phyloP scores from a whole-genome alignment of 2,888 invertebrate species.

The Hecatera dysodea region DNA sequence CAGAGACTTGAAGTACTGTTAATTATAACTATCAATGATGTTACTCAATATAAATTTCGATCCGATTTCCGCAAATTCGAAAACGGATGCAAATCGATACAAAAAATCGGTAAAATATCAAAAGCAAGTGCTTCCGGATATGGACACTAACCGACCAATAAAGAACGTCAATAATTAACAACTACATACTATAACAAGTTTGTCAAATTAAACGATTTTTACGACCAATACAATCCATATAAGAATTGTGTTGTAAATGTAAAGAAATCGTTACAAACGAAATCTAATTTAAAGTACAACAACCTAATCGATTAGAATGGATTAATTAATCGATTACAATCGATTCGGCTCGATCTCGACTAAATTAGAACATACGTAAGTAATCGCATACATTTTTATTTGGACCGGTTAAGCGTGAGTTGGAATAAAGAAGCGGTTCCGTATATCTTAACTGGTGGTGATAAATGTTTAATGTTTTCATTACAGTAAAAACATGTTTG shows the following conservation, averaged over 20 bases:
- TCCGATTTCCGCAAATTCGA: conserved; percentile 57
- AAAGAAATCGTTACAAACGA: conserved; percentile 72
- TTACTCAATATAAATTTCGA: conserved; percentile 16
- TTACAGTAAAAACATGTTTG: conserved; percentile 53
- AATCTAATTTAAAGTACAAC: conserved; percentile 75
- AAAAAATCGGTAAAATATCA: conserved; percentile 53
- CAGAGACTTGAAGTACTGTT: conserved; percentile 19
- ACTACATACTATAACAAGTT: conserved; percentile 53
- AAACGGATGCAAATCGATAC: conserved; percentile 36
- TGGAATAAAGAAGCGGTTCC: conserved; percentile 56
- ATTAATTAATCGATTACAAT: conserved; percentile 77
- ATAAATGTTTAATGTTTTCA: conserved; percentile 60
- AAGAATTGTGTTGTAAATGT: conserved; percentile 67
- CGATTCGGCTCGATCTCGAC: conserved; percentile 69
- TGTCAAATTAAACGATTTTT: conserved; percentile 61
- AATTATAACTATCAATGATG: conserved; percentile 32
- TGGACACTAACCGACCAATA: conserved; percentile 26
- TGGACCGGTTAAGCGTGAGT: conserved; percentile 54
- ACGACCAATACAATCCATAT: conserved; percentile 54
- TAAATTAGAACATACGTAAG: conserved; percentile 78
- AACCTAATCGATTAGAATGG: conserved; percentile 78
- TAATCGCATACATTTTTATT: conserved; percentile 70
- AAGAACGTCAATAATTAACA: conserved; percentile 52
- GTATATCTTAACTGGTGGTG: conserved; percentile 54
- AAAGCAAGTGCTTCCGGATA: conserved; percentile 49